Conservation (phyloP, 2,113 vertebrate genomes). For the Microtus oregoni region DNA sequence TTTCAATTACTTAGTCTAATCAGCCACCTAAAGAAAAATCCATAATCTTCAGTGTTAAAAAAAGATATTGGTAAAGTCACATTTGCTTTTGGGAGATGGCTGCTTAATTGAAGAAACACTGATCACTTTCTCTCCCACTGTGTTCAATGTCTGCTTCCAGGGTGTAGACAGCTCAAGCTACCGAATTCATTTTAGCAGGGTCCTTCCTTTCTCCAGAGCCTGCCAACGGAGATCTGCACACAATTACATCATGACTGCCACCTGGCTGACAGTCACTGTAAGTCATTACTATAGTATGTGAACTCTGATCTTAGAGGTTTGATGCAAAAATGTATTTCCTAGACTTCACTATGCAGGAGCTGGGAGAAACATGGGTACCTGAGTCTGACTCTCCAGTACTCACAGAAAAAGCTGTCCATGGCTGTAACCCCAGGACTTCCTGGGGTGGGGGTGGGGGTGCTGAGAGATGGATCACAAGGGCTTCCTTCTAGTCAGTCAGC, state of each 20-base stretch:
- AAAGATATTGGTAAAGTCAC: neutral
- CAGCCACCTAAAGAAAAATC: constrained; percentile 9
- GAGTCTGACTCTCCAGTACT: neutral
- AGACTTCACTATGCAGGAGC: neutral
- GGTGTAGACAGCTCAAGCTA: neutral
- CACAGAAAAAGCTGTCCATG: neutral
- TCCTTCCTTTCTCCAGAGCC: neutral
- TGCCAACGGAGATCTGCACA: neutral
- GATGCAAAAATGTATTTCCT: constrained; percentile 5
- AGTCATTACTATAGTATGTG: neutral
- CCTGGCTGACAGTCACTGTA: constrained; percentile 40
- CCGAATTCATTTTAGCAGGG: neutral
- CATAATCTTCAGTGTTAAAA: constrained; percentile 1
- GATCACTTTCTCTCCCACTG: constrained; percentile 7
- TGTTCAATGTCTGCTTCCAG: neutral
- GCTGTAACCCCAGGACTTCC: neutral
- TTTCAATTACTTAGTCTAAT: neutral
- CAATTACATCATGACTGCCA: constrained; percentile 48
- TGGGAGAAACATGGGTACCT: neutral
- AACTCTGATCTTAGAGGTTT: constrained; percentile 40
- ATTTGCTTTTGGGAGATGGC: constrained; percentile 43
- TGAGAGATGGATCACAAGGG: neutral
- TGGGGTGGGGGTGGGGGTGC: neutral
- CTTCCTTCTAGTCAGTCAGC: neutral
- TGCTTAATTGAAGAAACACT: constrained; percentile 25